Evolutionary conservation across 2,797 vertebrate genomes (phyloP), one percentile per base, ranked within the genome.

Genomic region (Selene dorsalis): DNA sequence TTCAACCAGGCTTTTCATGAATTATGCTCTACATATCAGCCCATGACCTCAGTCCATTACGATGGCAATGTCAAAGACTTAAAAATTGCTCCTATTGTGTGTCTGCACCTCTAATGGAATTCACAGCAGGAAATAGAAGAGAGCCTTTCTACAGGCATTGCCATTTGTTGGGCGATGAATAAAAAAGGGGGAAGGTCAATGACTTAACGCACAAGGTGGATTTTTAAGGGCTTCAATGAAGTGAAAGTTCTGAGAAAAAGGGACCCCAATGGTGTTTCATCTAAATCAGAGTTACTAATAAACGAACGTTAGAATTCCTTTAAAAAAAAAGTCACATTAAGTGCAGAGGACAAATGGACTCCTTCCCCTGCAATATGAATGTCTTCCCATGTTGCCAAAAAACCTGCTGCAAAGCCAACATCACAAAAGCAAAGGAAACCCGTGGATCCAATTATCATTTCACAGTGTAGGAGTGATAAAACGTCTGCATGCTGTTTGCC

Each of bases 211-310:
- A 80, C 53, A 74, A 84, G 76, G 76, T 84, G 81, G 80, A 84
- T 68, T 89, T 87, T 84, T 83, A 85, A 89, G 84, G 84, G 87
- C 79, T 60, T 45, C 50, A 22, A 35, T 77, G 73, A 92, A 22
- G 56, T 17, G 69, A 80, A 57, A 69, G 84, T 88, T 77, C 73
- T 58, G 60, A 87, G 76, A 80, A 88, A 84, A 84, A 32, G 2
- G 78, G 22, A 55, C 83, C 73, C 61, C 61, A 48, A 60, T 84
- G 50, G 79, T 8, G 45, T 79, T 89, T 91, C 63, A 86, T 89
- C 39, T 59, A 85, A 89, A 93, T 89, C 79, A 82, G 61, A 53
- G 53, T 80, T 88, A 91, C 91, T 89, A 93, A 93, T 93, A 92
- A 90, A 89, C 87, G 74, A 91, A 85, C 11, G 26, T 78, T 77